Evolutionary conservation across 2,797 vertebrate genomes (phyloP), one percentile per base, ranked within the genome.

Genomic region (Acanthurus lineatus): DNA sequence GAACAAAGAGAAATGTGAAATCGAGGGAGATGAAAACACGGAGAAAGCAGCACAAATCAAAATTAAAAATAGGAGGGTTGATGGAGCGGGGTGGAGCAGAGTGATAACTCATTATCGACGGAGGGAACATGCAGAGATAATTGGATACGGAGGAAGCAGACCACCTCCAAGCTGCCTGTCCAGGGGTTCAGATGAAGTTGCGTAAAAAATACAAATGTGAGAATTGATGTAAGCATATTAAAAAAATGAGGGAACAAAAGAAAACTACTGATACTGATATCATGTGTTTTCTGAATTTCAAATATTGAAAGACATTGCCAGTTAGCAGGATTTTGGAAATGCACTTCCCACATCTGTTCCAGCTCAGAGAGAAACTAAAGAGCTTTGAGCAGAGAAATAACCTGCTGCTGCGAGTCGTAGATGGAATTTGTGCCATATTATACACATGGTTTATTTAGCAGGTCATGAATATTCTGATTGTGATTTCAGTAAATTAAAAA

Each of bases 401-500:
- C 40, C 44, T 61, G 16, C 51, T 47, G 20, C 58, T 75, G 11
- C 42, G 28, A 9, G 40, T 35, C 45, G 1, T n/a, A 69, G 62
- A 62, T 15, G 25, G 22, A 7, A 2, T 69, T 65, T 2, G 17
- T 69, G 20, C 3, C 56, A 65, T 17, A 58, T 81, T 35, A 42
- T 51, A 44, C 77, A 51, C 17, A 64, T 32, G 40, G 14, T 52
- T 87, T 66, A 76, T 76, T 71, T 58, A 77, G 48, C 65, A 53
- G 17, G 15, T 86, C 40, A 76, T 77, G 59, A 85, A 82, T 84
- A 79, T 85, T 89, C 73, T 66, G 38, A 49, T 38, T 69, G 58
- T 44, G 14, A 61, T 60, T 38, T 22, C 45, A 56, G 45, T 17
- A 48, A 65, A 63, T 71, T 15, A 1, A 56, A 28, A 78, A 76